Base-by-base conservation (phyloP, 1,140 invertebrate species). In the Heliothis virescens region DNA sequence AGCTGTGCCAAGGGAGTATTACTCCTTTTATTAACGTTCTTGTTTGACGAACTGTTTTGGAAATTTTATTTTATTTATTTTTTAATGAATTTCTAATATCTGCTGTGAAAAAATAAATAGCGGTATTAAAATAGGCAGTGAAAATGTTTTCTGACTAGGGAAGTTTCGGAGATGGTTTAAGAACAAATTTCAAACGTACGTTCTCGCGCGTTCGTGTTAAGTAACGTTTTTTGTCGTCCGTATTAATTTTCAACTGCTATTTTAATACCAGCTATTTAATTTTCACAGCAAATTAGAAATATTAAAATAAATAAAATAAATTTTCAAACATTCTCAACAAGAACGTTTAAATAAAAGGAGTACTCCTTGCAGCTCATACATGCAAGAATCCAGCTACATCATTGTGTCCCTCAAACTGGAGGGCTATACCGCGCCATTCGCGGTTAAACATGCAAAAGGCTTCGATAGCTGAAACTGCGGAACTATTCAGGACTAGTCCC, bases 361-460 rank as follows among this genome's bases (percentile, higher is more conserved):
- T 3, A 12, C 12, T 59, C 10, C 4, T 2, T 26, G 9, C 21
- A 7, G 9, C 10, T 7, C 0, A 12, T 5, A 21, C 7, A 59
- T 10, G 21, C 16, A 59, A 10, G 11, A 59, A 59, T 59, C 4
- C 1, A 11, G 21, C 18, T 26, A 26, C 16, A 47, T 9, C 12
- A 65, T 18, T 12, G 11, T n/a, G n/a, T n/a, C n/a, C n/a, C 3
- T 65, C 5, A 48, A 65, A 47, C n/a, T 47, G 41, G n/a, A 12
- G n/a, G 9, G 26, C 55, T 60, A 1, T 34, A 63, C 62, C 9
- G 9, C 18, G 9, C 10, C 41, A 65, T 47, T 47, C 9, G 16
- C 13, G 47, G n/a, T 65, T 65, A 65, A 65, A 65, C 62, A 65
- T 65, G 62, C 62, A 65, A 15, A 26, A 48, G 10, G 41, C n/a